Base-by-base conservation (phyloP, 2,113 vertebrate genomes). In the Rhegmatorhina hoffmannsi region DNA sequence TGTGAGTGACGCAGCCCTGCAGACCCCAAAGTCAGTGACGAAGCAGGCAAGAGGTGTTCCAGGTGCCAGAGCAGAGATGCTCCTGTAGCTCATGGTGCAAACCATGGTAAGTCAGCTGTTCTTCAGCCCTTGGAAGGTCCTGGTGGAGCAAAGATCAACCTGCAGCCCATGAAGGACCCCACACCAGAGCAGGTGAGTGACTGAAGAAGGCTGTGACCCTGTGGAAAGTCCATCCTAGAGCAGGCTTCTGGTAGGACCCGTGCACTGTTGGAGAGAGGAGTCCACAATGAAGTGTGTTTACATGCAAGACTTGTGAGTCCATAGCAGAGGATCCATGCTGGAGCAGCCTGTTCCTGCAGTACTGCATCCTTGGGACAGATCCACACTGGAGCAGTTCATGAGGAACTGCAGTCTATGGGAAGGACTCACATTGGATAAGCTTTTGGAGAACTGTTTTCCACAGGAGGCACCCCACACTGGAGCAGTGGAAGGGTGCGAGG, bases 331-430 rank as follows among this genome's bases (percentile, higher is more conserved):
- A 6, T 5, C 36, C 18, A 12, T 3, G 3, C 8, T 28, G 11
- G 33, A 44, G 23, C 52, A 67, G 17, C 26, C 33, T 59, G 26
- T 2, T 59, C 44, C 59, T 89, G 36, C 44, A 44, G 31, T 14
- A 52, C 31, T 74, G 17, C 36, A 13, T 28, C 10, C 7, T 0
- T 19, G 0, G 0, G 52, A 59, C 36, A 8, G 44, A 52, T 7
- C 40, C 19, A 17, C 28, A 10, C 59, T 46, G 60, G 10, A 52
- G 21, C 23, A 75, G 60, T 8, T 24, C 3, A 2, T 7, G 21
- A 52, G 52, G 44, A 66, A 36, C 10, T 52, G 17, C 18, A 52
- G 28, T 23, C 44, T 33, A 14, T 58, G 44, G 18, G 21, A 52
- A 66, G 31, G 11, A 36, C 25, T 23, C 3, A 23, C 21, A 10